These are phyloP conservation scores for Brachionus calyciflorus DNA, from an alignment of 1,140 invertebrate species.

Conservation along the genomic window DNA sequence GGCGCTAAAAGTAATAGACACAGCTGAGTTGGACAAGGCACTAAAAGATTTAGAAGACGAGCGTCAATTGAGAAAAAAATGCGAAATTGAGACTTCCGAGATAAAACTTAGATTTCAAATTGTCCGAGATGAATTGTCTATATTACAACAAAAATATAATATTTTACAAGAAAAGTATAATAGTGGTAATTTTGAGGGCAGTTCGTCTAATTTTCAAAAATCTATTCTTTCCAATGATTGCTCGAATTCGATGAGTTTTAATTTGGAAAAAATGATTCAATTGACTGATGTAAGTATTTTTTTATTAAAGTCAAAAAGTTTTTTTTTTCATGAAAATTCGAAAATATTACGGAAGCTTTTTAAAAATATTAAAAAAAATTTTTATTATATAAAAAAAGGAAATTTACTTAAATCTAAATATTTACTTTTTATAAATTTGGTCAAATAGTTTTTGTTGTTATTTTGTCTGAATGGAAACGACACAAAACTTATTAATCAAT, in stretches of 20 bases:
- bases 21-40: slow-evolving; percentile 66
- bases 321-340: background rate
- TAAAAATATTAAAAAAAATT: slow-evolving; percentile 48
- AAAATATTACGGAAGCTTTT: slow-evolving; percentile 48
- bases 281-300: slow-evolving; percentile 57
- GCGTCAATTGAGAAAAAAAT: slow-evolving; percentile 55
- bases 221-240: slow-evolving; percentile 33
- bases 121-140: slow-evolving; percentile 52
- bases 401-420: background rate
- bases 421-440: too few species aligned
- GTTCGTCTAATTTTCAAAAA: slow-evolving; percentile 1
- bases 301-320: background rate
- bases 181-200: background rate
- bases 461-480: too few species aligned
- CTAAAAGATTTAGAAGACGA: slow-evolving; percentile 63
- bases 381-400: too few species aligned
- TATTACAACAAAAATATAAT: slow-evolving; percentile 56
- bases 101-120: slow-evolving; percentile 57
- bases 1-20: slow-evolving; percentile 67
- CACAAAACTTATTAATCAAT: too few species aligned
- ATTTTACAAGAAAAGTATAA: slow-evolving; percentile 51
- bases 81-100: slow-evolving; percentile 63
- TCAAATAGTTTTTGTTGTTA: too few species aligned
- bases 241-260: slow-evolving; percentile 58
- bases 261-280: slow-evolving; percentile 67